Base-by-base conservation (phyloP, 2,888 invertebrate species). In the Torymus texanus region DNA sequence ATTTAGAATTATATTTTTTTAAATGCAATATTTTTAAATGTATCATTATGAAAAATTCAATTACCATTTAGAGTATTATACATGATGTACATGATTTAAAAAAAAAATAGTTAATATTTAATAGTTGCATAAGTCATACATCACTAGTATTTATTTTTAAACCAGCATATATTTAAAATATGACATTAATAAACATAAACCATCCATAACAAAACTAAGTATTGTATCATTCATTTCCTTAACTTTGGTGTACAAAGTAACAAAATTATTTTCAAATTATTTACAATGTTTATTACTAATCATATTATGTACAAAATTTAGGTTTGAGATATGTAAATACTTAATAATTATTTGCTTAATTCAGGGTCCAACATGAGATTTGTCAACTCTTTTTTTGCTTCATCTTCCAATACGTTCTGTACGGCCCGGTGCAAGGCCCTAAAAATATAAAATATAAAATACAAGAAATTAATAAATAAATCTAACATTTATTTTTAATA, bases 81-180 rank as follows among this genome's bases (percentile, higher is more conserved):
- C n/a, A n/a, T 24, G 16, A 66, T 62, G 3, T 55, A 50, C n/a
- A 62, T 75, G 62, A 21, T 65, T 61, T 50, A 16, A 75, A 75
- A 29, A 4, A 56, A 51, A 70, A 55, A n/a, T 29, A 67, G 41
- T n/a, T 58, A 2, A 65, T 2, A 66, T 10, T 61, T 24, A 29
- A 58, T 56, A 29, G 0, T 16, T 11, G 65, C 50, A 10, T 50
- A 51, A 66, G 18, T 59, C 10, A 68, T 18, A 21, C 24, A 67
- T 62, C 21, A 77, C 13, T 29, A 55, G 13, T 65, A 65, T 61
- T 67, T 74, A 63, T 59, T 78, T 73, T 79, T 51, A 58, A 70
- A 50, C 56, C 5, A 65, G 41, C 41, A 65, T 58, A 24, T 41
- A 78, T 59, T 67, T 65, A 29, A 24, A 70, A 67, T 67, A 50